A percentile compares a stretch with the other conserved stretches of the same genome.
Evolutionary conservation across 92 coral and sea anemone genomes (phyloP).

Genomic region (Metridium senile): DNA sequence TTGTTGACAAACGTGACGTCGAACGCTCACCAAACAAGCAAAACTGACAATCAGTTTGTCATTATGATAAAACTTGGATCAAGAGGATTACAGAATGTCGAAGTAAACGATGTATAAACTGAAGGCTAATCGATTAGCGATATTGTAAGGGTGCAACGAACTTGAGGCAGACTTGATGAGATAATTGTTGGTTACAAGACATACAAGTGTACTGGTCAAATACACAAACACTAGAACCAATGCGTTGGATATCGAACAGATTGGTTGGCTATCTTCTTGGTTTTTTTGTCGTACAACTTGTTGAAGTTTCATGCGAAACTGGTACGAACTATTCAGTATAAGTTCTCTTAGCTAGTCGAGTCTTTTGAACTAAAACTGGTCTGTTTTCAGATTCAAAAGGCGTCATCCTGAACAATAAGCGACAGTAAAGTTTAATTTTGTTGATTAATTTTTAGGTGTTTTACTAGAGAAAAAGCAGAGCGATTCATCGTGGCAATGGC

Average conservation of each 20-base stretch:
- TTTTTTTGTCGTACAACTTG: neutral
- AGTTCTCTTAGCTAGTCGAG: no score
- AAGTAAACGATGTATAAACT: neutral
- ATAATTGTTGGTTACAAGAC: neutral
- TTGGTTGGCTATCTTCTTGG: neutral
- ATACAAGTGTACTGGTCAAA: neutral
- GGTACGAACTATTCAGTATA: neutral
- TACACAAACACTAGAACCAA: neutral
- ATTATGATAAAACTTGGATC: neutral
- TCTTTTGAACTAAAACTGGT: no score
- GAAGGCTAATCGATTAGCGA: neutral
- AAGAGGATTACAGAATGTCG: constrained; percentile 7
- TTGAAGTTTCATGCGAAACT: neutral
- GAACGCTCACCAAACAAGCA: constrained; percentile 6
- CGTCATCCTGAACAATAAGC: neutral
- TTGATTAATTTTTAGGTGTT: constrained; percentile 13
- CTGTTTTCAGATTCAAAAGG: neutral
- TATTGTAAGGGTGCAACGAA: neutral
- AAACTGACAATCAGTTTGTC: constrained; percentile 9
- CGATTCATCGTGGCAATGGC: constrained; percentile 56
- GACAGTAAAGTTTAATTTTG: neutral
- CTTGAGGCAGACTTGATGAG: neutral
- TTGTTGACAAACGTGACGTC: constrained; percentile 20
- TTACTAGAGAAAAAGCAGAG: constrained; percentile 22
- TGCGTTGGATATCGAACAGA: neutral